Percentiles rank a stretch among this genome's conserved stretches.
phyloP scores from a whole-genome alignment of 2,797 vertebrate genomes.

The Danio aesculapii region DNA sequence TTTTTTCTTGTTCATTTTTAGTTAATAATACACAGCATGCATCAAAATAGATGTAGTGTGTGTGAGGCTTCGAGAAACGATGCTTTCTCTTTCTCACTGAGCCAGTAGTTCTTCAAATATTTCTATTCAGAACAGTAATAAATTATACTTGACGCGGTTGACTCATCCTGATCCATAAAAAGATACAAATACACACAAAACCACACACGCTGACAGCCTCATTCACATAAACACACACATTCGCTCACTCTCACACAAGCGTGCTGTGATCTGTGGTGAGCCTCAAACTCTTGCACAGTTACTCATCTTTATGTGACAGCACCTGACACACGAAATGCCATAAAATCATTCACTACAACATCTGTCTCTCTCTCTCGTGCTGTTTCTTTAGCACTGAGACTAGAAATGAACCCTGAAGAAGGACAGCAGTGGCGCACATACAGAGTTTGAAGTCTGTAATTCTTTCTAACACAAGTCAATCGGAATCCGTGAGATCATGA shows the following conservation, averaged over 20 bases:
- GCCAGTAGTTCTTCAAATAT: conserved; percentile 11
- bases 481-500: conserved; percentile 27
- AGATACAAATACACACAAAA: neutral
- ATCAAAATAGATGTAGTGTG: neutral
- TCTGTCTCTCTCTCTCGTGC: conserved; percentile 50
- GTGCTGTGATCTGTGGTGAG: conserved; percentile 23
- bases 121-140: conserved; percentile 16
- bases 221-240: conserved; percentile 25
- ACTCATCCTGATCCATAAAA: conserved; percentile 8
- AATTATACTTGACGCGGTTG: conserved; percentile 7
- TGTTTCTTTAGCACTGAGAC: conserved; percentile 32
- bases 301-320: conserved; percentile 67
- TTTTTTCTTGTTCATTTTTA: neutral
- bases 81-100: conserved; percentile 1
- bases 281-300: conserved; percentile 52
- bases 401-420: conserved; percentile 26
- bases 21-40: neutral
- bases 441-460: conserved; percentile 55
- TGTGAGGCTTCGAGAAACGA: neutral
- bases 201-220: conserved; percentile 29
- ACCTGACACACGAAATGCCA: conserved; percentile 64
- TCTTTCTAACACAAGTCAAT: conserved; percentile 51
- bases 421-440: neutral
- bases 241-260: conserved; percentile 49
- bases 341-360: conserved; percentile 62